Conservation (phyloP, 2,113 vertebrate species). For the Haplochromis burtoni region DNA sequence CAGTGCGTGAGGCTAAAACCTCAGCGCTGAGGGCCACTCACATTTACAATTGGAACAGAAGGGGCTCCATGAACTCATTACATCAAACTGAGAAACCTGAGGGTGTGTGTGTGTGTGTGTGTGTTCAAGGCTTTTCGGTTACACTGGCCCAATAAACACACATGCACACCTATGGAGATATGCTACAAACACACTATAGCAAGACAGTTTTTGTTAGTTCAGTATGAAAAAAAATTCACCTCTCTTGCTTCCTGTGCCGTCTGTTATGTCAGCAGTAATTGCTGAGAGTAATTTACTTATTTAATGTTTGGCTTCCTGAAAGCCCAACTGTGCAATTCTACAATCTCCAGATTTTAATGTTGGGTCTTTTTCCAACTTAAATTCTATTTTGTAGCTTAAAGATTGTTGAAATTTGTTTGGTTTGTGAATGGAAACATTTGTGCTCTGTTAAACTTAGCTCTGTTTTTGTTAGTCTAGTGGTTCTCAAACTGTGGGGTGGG, state of each 20-base stretch:
- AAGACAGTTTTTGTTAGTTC: background rate
- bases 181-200: background rate
- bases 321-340: background rate
- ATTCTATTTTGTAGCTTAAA: background rate
- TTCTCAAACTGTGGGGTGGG: background rate
- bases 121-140: background rate
- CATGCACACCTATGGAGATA: background rate
- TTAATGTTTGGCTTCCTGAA: background rate
- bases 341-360: background rate
- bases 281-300: background rate
- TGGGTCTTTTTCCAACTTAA: background rate
- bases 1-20: slow-evolving; percentile 40
- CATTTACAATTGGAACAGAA: slow-evolving; percentile 34
- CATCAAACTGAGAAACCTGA: slow-evolving; percentile 19
- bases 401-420: background rate
- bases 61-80: slow-evolving; percentile 3
- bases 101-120: background rate
- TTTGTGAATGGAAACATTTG: background rate
- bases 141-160: background rate
- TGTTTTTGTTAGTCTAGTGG: background rate
- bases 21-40: slow-evolving; percentile 21
- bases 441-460: background rate
- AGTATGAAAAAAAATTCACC: background rate
- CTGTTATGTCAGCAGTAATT: background rate
- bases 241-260: background rate